Base-by-base conservation (phyloP, 2,888 invertebrate genomes). In the Phrixothrix hirtus region DNA sequence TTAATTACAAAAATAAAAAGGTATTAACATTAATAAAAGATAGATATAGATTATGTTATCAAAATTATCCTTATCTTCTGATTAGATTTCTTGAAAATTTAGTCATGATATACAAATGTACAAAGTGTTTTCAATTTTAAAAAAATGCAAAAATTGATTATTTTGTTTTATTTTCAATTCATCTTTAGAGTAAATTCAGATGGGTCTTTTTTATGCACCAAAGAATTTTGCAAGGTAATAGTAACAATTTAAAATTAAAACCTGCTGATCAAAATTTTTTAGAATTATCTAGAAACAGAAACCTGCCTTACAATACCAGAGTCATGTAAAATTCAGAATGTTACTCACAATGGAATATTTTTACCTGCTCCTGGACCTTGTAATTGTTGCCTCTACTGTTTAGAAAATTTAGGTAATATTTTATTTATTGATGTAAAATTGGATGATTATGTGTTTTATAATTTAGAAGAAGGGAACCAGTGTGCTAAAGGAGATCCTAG, bases 351-450 rank as follows among this genome's bases (percentile, higher is more conserved):
- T 25, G 85, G 85, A 0, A 49, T 82, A 21, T 72, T 70, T 59
- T 66, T 85, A 55, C 79, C 78, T 0, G 83, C 81, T 0, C 81
- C 83, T 0, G 81, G 81, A 0, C 66, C 78, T 0, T 86, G 86
- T 68, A 85, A 83, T 66, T 86, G 86, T 66, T 86, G 86, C 57
- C 72, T 81, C 0, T 82, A 77, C 67, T 85, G 85, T 57, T 65
- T 85, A 31, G 78, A 78, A 1, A 77, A 82, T 58, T 75, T 81
- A 59, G 72, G 84, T 83, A 74, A 68, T 67, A 27, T 26, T 48
- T 75, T 21, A 7, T 21, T 5, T 7, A 21, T 21, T 5, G 3
- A 5, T 21, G 3, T 21, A 5, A 7, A 21, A 21, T 5, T 3
- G 21, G 7, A 5, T 3, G 7, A 21, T 5, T 21, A 21, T 5